These are phyloP conservation scores for Malacoctenus gilli DNA, from an alignment of 2,797 vertebrate species.

Conservation along the genomic window DNA sequence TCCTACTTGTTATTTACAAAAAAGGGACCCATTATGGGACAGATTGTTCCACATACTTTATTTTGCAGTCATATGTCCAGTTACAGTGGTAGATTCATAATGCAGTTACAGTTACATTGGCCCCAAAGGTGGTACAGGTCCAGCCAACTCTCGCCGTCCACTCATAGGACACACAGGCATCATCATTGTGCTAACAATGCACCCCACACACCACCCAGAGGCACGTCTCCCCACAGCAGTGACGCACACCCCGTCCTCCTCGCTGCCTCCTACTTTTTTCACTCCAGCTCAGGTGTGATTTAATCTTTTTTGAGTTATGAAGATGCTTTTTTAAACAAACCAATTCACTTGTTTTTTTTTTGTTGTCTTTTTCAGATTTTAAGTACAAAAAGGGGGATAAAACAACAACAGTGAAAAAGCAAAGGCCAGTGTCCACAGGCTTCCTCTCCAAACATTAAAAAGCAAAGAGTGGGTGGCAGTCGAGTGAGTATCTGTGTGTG, in stretches of 20 bases:
- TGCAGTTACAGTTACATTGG: constrained; percentile 78
- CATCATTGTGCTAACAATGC: constrained; percentile 39
- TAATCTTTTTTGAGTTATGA: constrained; percentile 52
- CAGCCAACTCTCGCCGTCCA: constrained; percentile 27
- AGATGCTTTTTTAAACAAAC: constrained; percentile 51
- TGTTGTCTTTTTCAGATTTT: constrained; percentile 36
- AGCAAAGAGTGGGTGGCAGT: constrained; percentile 75
- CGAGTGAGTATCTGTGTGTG: constrained; percentile 79
- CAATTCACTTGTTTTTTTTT: constrained; percentile 49
- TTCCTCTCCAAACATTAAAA: constrained; percentile 59
- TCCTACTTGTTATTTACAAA: constrained; percentile 25
- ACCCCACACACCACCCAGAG: constrained; percentile 54
- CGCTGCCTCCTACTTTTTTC: constrained; percentile 3
- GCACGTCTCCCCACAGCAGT: constrained; percentile 39
- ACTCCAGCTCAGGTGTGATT: constrained; percentile 36
- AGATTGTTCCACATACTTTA: constrained; percentile 79
- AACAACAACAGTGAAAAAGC: constrained; percentile 53
- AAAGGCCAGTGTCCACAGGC: constrained; percentile 41
- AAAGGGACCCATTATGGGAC: constrained; percentile 39
- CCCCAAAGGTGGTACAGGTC: constrained; percentile 53
- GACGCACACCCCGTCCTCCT: constrained; percentile 32
- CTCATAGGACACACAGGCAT: constrained; percentile 40
- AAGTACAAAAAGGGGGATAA: neutral
- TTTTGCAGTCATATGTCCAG: constrained; percentile 79
- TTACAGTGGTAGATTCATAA: constrained; percentile 80